Evolutionary conservation across 2,888 invertebrate genomes (phyloP).

Genomic region (Hecatera dysodea): DNA sequence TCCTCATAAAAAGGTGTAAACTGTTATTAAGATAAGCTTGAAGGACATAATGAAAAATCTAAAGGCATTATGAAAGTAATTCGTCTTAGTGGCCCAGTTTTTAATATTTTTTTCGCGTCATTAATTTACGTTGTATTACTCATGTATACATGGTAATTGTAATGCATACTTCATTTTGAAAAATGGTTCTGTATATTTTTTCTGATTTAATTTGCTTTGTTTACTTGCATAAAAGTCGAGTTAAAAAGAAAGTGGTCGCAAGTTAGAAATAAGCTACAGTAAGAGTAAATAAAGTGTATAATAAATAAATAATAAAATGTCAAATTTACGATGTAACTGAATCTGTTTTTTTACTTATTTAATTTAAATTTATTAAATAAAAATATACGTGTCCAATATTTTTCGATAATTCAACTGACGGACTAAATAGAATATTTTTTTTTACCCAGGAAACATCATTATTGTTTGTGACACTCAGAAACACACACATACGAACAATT

Average conservation of each 20-base stretch:
- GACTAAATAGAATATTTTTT: too few species aligned
- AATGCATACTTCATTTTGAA: constrained; percentile 35
- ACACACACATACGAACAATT: not conserved
- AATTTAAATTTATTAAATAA: too few species aligned
- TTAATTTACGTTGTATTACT: constrained; percentile 60
- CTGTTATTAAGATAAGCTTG: constrained; percentile 43
- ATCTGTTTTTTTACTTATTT: too few species aligned
- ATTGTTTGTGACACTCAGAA: not conserved
- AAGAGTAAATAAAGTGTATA: too few species aligned
- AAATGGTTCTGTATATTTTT: constrained; percentile 38
- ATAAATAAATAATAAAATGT: too few species aligned
- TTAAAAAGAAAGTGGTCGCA: not conserved
- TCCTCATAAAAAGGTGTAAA: constrained; percentile 26
- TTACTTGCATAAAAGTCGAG: constrained; percentile 1
- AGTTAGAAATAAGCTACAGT: not conserved
- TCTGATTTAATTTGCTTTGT: not conserved
- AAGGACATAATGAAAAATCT: constrained; percentile 61
- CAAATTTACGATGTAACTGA: too few species aligned
- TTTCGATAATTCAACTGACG: too few species aligned
- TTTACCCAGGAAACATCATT: too few species aligned
- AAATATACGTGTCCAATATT: too few species aligned
- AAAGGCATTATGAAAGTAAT: constrained; percentile 54
- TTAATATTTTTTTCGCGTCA: constrained; percentile 59
- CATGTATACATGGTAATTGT: constrained; percentile 37
- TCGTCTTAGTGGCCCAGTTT: constrained; percentile 61